Conservation (phyloP, 2,888 invertebrate species). For the Corbicula japonica region DNA sequence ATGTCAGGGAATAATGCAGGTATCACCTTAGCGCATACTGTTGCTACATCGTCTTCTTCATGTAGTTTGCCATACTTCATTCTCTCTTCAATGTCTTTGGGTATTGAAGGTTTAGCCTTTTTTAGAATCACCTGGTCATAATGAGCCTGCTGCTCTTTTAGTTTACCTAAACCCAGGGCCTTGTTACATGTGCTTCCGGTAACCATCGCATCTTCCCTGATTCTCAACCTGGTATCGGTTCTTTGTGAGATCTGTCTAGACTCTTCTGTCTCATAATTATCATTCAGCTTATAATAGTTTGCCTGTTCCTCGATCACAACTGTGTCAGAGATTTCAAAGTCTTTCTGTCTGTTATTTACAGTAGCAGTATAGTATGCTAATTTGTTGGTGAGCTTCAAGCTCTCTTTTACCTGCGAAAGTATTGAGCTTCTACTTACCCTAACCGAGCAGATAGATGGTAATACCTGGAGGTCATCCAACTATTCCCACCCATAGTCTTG, state of each 20-base stretch:
- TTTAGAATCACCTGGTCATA: conserved; percentile 24
- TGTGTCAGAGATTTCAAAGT: neutral
- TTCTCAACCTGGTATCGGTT: conserved; percentile 1
- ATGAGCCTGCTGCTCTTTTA: conserved; percentile 41
- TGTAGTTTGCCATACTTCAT: conserved; percentile 35
- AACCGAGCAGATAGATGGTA: conserved; percentile 12
- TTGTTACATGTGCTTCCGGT: conserved; percentile 38
- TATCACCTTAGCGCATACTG: conserved; percentile 10
- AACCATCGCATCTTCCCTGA: conserved; percentile 12
- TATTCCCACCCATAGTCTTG: neutral
- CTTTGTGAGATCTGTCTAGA: neutral
- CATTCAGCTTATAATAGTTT: conserved; percentile 14
- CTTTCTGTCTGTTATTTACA: neutral
- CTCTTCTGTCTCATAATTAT: neutral
- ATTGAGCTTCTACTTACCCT: conserved; percentile 3
- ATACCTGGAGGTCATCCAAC: conserved; percentile 15
- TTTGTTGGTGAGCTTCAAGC: conserved; percentile 1
- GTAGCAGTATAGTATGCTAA: neutral
- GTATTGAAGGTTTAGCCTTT: neutral
- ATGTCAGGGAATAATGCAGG: conserved; percentile 15
- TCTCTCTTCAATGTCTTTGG: neutral
- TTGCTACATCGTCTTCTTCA: conserved; percentile 28
- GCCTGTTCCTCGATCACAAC: neutral
- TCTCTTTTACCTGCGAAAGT: conserved; percentile 1
- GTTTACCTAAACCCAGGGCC: conserved; percentile 32